Evolutionary conservation across 2,797 vertebrate genomes (phyloP), one percentile per base, ranked within the genome.

Genomic region (Eospalax fontanierii): DNA sequence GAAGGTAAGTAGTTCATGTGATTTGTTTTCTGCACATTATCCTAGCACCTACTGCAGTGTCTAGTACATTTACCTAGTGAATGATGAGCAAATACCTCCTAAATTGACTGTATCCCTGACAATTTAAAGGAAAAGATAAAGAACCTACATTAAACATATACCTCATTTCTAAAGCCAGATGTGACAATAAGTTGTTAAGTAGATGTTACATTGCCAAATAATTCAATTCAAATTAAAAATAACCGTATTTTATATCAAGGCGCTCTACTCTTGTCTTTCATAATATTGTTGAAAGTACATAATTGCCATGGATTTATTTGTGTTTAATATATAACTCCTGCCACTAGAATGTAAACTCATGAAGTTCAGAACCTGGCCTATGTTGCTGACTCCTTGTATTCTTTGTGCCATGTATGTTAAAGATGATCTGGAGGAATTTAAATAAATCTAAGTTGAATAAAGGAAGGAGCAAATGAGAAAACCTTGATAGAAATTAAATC

Each of bases 251-350:
- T 90, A 84, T 57, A 8, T 81, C 86, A 95, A 87, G 75, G 26
- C 12, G 46, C 28, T 50, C 40, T n/a, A 83, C 2, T 28, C 61
- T 91, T 96, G 89, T 84, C 68, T 93, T 84, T 82, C 33, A 87
- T n/a, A 89, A 21, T 12, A 80, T 43, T 71, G 30, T 75, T 92
- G 35, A 90, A 66, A 35, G 70, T 63, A 28, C 80, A 30, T 84
- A 43, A 83, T 8, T 83, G 81, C 40, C 28, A 68, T 38, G 4
- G 71, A 76, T 50, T 88, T 79, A 66, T 73, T 74, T 76, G 66
- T 90, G 54, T 81, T 89, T 79, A 89, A 76, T 35, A 57, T 80
- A 33, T 87, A 57, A 28, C 84, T 92, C 50, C 22, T 96, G 35
- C 38, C 61, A 86, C 46, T 91, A 93, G 80, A 86, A 83, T 38